Conservation (phyloP, 2,113 vertebrate species). For the Otis tarda region DNA sequence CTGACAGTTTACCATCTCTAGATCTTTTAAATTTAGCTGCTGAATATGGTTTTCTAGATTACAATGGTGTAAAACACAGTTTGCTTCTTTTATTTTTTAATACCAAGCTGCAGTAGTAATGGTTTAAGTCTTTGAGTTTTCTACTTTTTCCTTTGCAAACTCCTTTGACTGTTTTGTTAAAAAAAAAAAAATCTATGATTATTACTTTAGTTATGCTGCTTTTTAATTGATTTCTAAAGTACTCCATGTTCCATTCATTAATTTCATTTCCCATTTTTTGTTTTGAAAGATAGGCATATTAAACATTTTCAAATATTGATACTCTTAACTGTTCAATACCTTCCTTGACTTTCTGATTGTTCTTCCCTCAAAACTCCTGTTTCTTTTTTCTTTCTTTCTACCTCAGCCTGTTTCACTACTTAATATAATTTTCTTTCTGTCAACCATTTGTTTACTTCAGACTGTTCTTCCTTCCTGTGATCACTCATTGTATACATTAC, state of each 20-base stretch:
- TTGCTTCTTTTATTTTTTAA: neutral
- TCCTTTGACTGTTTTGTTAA: neutral
- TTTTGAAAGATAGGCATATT: neutral
- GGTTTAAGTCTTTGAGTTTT: neutral
- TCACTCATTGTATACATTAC: neutral
- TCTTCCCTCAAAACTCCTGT: neutral
- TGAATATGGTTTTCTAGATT: neutral
- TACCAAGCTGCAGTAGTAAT: neutral
- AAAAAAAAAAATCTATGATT: neutral
- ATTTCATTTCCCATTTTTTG: neutral
- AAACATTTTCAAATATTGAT: neutral
- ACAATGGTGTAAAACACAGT: neutral
- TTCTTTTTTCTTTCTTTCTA: neutral
- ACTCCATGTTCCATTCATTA: neutral
- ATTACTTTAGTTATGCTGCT: neutral
- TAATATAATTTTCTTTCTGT: neutral
- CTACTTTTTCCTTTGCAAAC: neutral
- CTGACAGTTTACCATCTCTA: neutral
- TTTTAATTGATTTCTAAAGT: neutral
- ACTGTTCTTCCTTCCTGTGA: neutral
- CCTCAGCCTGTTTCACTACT: neutral
- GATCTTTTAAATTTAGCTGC: neutral
- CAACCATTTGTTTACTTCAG: neutral
- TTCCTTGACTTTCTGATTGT: neutral
- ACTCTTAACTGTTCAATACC: neutral